phyloP scores from a whole-genome alignment of 2,113 vertebrate genomes.

The Gadus macrocephalus region DNA sequence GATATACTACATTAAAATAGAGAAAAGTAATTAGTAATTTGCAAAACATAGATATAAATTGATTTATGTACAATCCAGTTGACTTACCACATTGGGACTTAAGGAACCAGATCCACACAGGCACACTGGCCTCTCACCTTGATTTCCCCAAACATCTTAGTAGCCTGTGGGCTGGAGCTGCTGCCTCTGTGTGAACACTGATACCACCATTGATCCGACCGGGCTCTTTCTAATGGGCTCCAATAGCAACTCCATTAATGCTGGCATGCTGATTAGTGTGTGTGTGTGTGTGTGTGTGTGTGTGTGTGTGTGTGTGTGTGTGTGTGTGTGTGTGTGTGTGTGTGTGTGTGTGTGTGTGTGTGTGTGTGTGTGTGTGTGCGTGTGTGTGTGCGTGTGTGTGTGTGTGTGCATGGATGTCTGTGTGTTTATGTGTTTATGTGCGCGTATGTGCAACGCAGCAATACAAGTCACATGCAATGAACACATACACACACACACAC shows the following conservation, averaged over 20 bases:
- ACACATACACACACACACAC: slow-evolving; percentile 8
- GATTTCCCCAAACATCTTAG: slow-evolving; percentile 59
- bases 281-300: slow-evolving; percentile 31
- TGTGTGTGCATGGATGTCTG: too few species aligned
- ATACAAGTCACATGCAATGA: background rate
- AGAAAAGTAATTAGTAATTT: too few species aligned
- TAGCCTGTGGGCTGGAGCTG: slow-evolving; percentile 56
- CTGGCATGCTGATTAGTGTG: slow-evolving; percentile 78
- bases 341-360: too few species aligned
- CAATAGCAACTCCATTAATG: slow-evolving; percentile 90
- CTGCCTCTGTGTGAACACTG: slow-evolving; percentile 75
- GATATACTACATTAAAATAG: too few species aligned
- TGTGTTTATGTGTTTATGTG: too few species aligned
- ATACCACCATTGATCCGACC: slow-evolving; percentile 79
- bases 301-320: too few species aligned
- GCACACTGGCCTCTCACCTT: slow-evolving; percentile 2
- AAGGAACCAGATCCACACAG: background rate
- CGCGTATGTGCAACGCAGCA: slow-evolving; percentile 14
- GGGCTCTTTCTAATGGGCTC: slow-evolving; percentile 84
- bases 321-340: too few species aligned
- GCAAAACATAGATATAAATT: background rate
- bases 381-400: too few species aligned
- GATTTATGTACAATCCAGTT: background rate
- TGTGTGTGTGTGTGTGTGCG: too few species aligned
- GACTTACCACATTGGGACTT: background rate